Base-by-base conservation (phyloP, 2,888 invertebrate genomes). In the Tachina lurida region DNA sequence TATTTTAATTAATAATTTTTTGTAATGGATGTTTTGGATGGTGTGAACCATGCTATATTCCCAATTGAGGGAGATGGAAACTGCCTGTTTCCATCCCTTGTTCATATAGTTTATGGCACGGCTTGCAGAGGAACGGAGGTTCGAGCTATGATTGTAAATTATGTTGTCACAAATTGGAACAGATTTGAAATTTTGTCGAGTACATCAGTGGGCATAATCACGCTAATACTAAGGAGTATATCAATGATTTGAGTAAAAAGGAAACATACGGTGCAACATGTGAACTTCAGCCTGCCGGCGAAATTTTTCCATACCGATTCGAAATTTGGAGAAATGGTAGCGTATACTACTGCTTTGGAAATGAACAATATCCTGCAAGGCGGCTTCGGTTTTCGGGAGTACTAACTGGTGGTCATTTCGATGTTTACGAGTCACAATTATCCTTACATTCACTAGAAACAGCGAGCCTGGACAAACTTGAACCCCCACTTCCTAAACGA, bases 111-210 rank as follows among this genome's bases (percentile, higher is more conserved):
- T 19, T 65, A 65, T n/a, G 65, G 19, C 17, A n/a, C 45, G 13
- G 65, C 65, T 65, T 65, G 17, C 12, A 45, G 45, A 43, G 12
- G 45, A 47, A 47, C 19, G 13, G 45, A 47, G 22, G 65, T 65
- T n/a, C 65, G 65, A n/a, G 1, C 45, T 10, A 47, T 15, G 17
- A 45, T 45, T 65, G 65, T 65, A 17, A 22, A 65, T 47, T 47
- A 47, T 45, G 65, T 65, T n/a, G 17, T 65, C 45, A 7, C 12
- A 62, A 62, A 62, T 62, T 62, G 65, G 65, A 65, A 45, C 65
- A 10, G 45, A 10, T 65, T 65, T 12, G 0, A 43, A 63, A 39
- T 43, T 63, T 63, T 63, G 13, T 43, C 39, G 4, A 39, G 39
- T 22, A 39, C 39, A 39, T 9, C 39, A 22, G 56, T n/a, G n/a